Base-by-base conservation (phyloP, 2,888 invertebrate genomes). In the Oegoconia quadripuncta region DNA sequence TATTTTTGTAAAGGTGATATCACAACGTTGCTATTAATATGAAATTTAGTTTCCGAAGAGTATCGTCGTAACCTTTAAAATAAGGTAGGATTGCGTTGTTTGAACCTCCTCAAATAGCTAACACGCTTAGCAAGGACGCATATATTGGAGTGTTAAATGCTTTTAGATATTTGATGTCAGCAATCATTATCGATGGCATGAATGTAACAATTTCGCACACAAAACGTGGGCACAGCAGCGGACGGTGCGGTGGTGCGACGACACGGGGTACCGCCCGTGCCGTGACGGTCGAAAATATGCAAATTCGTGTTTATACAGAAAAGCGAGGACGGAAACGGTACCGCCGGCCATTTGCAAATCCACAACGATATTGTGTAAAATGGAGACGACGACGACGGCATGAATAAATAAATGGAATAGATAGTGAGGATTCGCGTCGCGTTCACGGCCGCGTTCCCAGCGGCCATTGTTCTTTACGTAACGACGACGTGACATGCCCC, bases 391-490 rank as follows among this genome's bases (percentile, higher is more conserved):
- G 73, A n/a, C n/a, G 25, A 23, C 23, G 23, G 64, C 62, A 60
- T 71, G 77, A 77, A 80, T 79, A 70, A 72, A 66, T 74, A 75
- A 76, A 71, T 66, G 55, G 57, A 56, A 60, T 59, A 56, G 59
- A 55, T 46, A 47, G 43, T 39, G 50, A 47, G 55, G 61, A 76
- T 75, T 74, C 74, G 63, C 65, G 59, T 54, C 70, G 71, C 79
- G 76, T 79, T 73, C 76, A 74, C 65, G 77, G 76, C 70, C 79
- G 76, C 76, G 75, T 74, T 78, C 76, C 62, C 78, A 73, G 64
- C 76, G 73, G 72, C 74, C 74, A 82, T 83, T 83, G 81, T 83
- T 81, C 77, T 78, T 79, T 79, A 77, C 77, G 75, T 80, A 81
- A 81, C 68, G 67, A 56, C 56, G 55, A 66, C 70, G 71, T 71